Evolutionary conservation across 2,113 vertebrate species (phyloP).

Genomic region (Grallaria varia): DNA sequence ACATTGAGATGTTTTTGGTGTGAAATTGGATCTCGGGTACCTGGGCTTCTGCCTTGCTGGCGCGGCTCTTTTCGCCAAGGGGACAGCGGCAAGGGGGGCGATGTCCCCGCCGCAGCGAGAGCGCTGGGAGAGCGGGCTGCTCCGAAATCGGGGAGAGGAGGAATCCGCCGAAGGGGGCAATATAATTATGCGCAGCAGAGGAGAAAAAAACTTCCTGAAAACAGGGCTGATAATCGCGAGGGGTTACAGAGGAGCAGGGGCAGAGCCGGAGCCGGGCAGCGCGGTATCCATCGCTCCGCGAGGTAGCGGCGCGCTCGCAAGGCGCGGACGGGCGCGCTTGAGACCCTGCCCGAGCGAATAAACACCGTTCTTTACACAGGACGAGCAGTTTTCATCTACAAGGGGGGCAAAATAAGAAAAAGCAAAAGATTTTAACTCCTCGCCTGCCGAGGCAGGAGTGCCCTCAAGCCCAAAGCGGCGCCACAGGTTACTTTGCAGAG

Average conservation of each 20-base stretch:
- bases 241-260: not conserved
- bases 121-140: not conserved
- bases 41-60: not conserved
- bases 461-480: not conserved
- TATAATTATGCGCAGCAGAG: not conserved
- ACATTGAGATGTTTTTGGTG: conserved; percentile 77
- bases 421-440: not conserved
- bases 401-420: not conserved
- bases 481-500: not conserved
- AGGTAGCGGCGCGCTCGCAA: not conserved
- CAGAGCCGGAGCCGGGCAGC: not conserved
- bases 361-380: not conserved
- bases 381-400: not conserved
- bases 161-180: not conserved
- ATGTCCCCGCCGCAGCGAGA: not conserved
- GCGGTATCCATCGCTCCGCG: not conserved
- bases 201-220: not conserved
- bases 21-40: conserved; percentile 38
- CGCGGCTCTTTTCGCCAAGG: not conserved
- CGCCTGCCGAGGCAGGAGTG: not conserved
- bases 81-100: not conserved
- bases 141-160: not conserved
- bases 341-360: not conserved
- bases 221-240: not conserved
- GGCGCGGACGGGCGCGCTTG: not conserved